These are phyloP conservation scores for Agonopterix arenella DNA, from an alignment of 2,888 invertebrate genomes.

Conservation along the genomic window DNA sequence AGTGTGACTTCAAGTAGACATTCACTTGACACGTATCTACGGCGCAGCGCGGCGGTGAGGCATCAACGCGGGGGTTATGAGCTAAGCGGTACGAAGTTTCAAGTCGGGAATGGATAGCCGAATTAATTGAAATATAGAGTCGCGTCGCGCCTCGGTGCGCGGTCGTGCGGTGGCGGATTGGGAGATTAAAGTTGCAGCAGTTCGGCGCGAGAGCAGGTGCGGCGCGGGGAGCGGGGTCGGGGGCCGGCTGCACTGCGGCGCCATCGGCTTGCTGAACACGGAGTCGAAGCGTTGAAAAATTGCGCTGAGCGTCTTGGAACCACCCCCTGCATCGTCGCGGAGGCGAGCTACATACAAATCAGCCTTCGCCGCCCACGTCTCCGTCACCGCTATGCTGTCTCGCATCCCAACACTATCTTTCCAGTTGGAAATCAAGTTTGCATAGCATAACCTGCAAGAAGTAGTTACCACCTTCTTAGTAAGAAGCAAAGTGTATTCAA, in stretches of 20 bases:
- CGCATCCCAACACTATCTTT: neutral
- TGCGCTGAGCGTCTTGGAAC: constrained; percentile 63
- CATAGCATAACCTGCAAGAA: too few relatives aligned
- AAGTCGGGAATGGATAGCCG: constrained; percentile 59
- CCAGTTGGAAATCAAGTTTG: neutral
- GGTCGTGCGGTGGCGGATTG: constrained; percentile 61
- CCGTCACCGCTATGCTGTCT: constrained; percentile 11
- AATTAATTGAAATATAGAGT: constrained; percentile 74
- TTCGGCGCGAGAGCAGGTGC: constrained; percentile 49
- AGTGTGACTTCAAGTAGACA: constrained; percentile 29
- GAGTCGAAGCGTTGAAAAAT: constrained; percentile 68
- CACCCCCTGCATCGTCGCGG: constrained; percentile 48
- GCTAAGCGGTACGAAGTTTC: constrained; percentile 54
- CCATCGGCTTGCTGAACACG: constrained; percentile 63
- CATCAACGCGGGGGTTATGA: constrained; percentile 36
- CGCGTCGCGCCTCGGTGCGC: constrained; percentile 47
- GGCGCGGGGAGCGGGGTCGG: constrained; percentile 28
- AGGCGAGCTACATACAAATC: constrained; percentile 66
- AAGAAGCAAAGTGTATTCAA: neutral
- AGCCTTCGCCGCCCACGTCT: constrained; percentile 30
- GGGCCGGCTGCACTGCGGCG: constrained; percentile 39
- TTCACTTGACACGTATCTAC: constrained; percentile 21
- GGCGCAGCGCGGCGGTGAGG: neutral
- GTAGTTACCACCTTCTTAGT: neutral
- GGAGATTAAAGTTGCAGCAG: constrained; percentile 70